Evolutionary conservation across 2,113 vertebrate species (phyloP), one percentile per base, ranked within the genome.

Genomic region (Xiphophorus maculatus): DNA sequence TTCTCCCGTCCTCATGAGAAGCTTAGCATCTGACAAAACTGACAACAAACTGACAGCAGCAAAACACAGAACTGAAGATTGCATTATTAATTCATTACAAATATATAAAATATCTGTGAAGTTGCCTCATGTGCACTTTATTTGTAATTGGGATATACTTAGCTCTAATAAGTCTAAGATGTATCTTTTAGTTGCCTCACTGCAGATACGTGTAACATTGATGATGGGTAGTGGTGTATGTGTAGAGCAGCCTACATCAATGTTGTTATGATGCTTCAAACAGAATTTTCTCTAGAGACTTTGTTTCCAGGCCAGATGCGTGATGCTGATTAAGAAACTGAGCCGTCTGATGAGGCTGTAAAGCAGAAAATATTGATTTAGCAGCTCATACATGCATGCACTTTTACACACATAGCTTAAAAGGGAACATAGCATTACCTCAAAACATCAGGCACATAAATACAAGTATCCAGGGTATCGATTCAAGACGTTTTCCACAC

Each of bases 291-390:
- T 77, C 86, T 0, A 1, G 79, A 74, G 86, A 74, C 74, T 61
- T 74, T 33, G 81, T 80, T 85, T 89, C 85, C 87, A 85, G 86
- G 86, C 83, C 90, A 84, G 87, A 88, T 88, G 83, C 87, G 86
- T 78, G 82, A 60, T 85, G 87, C 89, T 90, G 91, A 92, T 93
- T 87, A 91, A 90, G 91, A 91, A 80, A 88, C 87, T 81, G 80
- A 90, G 89, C 82, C 77, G 5, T 88, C 89, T 79, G 90, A 92
- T 71, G 79, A n/a, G 0, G 77, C 84, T 74, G 54, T 89, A 91
- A 92, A 91, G 86, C 83, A 88, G 70, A 61, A 62, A 29, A 33
- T 74, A 90, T 91, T 12, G 88, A 91, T 91, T 86, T 51, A 0
- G 75, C 54, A 63, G 78, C 79, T 70, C 66, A 27, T 29, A 70